These are phyloP conservation scores for Paramuricea clavata DNA, from an alignment of 92 coral and sea anemone genomes.

Conservation along the genomic window DNA sequence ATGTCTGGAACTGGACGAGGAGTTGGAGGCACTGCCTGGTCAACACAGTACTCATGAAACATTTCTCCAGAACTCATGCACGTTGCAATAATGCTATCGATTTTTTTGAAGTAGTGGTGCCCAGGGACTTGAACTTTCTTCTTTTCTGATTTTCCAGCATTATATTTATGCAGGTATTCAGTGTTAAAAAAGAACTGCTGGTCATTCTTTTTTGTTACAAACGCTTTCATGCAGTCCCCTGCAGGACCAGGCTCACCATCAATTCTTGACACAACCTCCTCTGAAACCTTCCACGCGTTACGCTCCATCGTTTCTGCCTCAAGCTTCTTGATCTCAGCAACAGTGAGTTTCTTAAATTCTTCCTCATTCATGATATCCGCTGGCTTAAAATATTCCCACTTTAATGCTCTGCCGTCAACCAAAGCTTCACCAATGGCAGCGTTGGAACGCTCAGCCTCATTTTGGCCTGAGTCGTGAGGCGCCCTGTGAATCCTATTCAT, in stretches of 20 bases:
- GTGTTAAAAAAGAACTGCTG: conserved; percentile 76
- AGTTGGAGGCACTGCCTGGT: too few species aligned
- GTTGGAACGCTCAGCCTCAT: conserved; percentile 60
- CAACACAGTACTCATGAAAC: too few species aligned
- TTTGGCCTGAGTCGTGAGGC: conserved; percentile 61
- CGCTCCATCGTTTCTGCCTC: conserved; percentile 51
- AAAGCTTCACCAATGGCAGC: conserved; percentile 67
- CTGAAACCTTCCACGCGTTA: conserved; percentile 67
- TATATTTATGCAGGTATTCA: conserved; percentile 61
- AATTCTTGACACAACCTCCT: conserved; percentile 62
- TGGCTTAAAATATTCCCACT: conserved; percentile 67
- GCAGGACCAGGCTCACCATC: conserved; percentile 70
- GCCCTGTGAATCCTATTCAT: conserved; percentile 61
- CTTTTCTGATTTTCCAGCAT: too few species aligned
- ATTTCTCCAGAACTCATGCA: too few species aligned
- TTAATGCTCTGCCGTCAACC: too few species aligned
- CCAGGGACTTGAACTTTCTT: too few species aligned
- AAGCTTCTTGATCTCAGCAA: conserved; percentile 51
- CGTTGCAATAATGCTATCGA: too few species aligned
- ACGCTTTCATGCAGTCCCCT: conserved; percentile 70
- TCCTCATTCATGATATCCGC: conserved; percentile 46
- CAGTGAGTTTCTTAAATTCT: conserved; percentile 55
- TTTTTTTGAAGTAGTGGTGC: too few species aligned
- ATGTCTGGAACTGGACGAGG: too few species aligned
- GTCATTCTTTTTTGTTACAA: too few species aligned